A percentile compares a stretch with the other conserved stretches of the same genome.
Evolutionary conservation across 1,140 invertebrate genomes (phyloP).

Genomic region (Pentalonia nigronervosa): DNA sequence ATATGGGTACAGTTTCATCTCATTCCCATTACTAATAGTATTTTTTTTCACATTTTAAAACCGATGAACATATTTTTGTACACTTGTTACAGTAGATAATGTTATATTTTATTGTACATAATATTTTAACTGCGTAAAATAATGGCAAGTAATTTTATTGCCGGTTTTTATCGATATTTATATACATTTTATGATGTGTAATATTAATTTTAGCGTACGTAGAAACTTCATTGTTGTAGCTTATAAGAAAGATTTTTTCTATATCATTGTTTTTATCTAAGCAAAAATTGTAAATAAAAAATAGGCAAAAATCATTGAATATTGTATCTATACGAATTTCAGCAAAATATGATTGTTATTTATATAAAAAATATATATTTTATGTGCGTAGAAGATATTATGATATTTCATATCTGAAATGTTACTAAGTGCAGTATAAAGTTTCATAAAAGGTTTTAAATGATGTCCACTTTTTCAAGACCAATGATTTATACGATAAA

Average conservation of each 20-base stretch:
- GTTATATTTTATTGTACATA: background rate
- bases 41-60: background rate
- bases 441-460: conserved; percentile 17
- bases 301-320: background rate
- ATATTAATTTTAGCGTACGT: too few species aligned
- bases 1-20: too few species aligned
- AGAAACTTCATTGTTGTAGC: background rate
- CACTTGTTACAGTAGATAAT: background rate
- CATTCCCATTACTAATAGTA: too few species aligned
- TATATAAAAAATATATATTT: background rate
- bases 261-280: background rate
- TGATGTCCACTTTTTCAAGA: background rate
- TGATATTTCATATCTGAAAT: background rate
- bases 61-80: background rate
- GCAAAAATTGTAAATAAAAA: background rate
- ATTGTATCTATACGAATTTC: background rate
- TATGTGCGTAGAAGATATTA: background rate
- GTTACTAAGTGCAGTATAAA: conserved; percentile 1
- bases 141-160: background rate
- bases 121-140: background rate
- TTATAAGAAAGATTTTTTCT: background rate
- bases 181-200: background rate
- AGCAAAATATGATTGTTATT: background rate
- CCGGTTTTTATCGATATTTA: background rate
- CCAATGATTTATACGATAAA: conserved; percentile 26